Conservation (phyloP, 1,140 invertebrate species). For the Musca domestica region DNA sequence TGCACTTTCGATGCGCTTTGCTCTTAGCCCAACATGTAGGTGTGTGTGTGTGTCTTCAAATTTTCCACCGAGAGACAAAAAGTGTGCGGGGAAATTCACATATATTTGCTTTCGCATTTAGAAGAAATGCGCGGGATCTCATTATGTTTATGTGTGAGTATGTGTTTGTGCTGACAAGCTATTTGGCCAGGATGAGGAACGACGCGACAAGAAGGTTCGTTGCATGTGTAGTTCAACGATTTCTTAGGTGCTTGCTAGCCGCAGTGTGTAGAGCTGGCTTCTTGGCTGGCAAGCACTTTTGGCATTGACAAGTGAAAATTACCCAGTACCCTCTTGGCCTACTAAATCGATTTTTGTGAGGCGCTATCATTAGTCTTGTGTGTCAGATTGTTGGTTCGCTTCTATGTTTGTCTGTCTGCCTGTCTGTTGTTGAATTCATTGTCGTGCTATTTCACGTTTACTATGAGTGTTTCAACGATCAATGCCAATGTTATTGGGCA, state of each 20-base stretch:
- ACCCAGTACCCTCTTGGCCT: constrained; percentile 17
- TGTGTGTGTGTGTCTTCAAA: no score
- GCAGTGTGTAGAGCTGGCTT: background rate
- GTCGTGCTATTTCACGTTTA: background rate
- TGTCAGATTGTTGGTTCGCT: background rate
- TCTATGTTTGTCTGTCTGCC: background rate
- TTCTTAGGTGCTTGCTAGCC: background rate
- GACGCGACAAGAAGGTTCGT: background rate
- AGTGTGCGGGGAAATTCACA: no score
- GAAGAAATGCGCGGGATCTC: background rate
- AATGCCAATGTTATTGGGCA: background rate
- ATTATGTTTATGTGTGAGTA: background rate
- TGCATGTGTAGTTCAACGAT: background rate
- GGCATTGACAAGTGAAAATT: constrained; percentile 16
- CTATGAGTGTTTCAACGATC: background rate
- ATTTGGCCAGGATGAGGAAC: no score
- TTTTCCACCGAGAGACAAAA: no score
- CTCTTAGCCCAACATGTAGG: no score
- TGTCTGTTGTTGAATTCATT: background rate
- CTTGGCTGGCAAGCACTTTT: background rate
- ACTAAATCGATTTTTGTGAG: background rate
- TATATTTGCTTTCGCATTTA: background rate
- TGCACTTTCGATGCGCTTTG: no score
- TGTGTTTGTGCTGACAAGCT: background rate
- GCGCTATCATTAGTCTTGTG: background rate